A percentile compares a stretch with the other conserved stretches of the same genome.
phyloP scores from a whole-genome alignment of 30 jellyfish, hydroid and myxozoan species.

The Hydractinia echinata region DNA sequence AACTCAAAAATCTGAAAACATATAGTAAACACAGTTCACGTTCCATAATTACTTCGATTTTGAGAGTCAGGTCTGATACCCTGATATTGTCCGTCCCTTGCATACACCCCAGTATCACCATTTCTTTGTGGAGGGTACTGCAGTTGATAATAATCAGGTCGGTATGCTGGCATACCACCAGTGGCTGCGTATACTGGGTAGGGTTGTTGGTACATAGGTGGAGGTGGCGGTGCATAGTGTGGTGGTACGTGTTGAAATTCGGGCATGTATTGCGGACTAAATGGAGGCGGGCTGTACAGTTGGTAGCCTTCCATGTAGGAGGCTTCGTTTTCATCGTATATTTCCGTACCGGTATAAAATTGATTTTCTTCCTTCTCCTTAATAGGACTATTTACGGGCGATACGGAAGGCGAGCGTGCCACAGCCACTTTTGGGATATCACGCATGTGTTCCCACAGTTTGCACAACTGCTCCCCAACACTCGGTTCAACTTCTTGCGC shows the following conservation, averaged over 20 bases:
- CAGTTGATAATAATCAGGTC: slow-evolving; percentile 29
- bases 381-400: background rate
- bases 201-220: slow-evolving; percentile 40
- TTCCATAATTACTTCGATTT: too few species aligned
- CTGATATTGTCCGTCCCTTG: background rate
- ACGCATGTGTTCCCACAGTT: slow-evolving; percentile 54
- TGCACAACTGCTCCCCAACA: slow-evolving; percentile 78
- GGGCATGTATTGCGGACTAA: slow-evolving; percentile 60
- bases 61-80: background rate
- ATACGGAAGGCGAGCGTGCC: background rate
- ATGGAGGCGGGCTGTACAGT: slow-evolving; percentile 45
- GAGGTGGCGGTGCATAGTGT: slow-evolving; percentile 49
- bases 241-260: slow-evolving; percentile 67
- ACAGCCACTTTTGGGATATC: background rate
- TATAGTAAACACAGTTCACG: too few species aligned
- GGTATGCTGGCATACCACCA: slow-evolving; percentile 34
- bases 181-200: slow-evolving; percentile 26
- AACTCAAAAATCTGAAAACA: too few species aligned
- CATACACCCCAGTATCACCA: slow-evolving; percentile 16
- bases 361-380: background rate
- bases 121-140: slow-evolving; percentile 39
- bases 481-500: slow-evolving; percentile 91
- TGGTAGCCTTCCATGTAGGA: slow-evolving; percentile 25
- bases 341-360: slow-evolving; percentile 7
- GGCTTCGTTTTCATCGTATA: slow-evolving; percentile 23